Percentiles rank a stretch among this genome's conserved stretches.
phyloP scores from a whole-genome alignment of 2,888 invertebrate genomes.

The Ennomos fuscantarius region DNA sequence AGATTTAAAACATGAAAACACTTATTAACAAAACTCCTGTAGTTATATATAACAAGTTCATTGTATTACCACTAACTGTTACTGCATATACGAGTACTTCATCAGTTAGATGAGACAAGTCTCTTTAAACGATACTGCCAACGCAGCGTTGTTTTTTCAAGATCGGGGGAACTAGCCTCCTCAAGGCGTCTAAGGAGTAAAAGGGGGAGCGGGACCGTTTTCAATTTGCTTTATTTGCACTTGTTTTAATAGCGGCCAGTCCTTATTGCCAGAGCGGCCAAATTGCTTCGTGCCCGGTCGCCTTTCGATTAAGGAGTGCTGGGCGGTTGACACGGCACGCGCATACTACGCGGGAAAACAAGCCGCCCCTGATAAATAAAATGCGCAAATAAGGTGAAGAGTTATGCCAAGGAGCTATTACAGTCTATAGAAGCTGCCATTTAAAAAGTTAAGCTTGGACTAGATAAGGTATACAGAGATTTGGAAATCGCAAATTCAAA shows the following conservation, averaged over 20 bases:
- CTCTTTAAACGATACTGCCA: constrained; percentile 50
- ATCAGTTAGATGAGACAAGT: constrained; percentile 50
- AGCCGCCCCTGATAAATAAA: constrained; percentile 55
- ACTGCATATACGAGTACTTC: not conserved
- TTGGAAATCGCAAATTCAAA: not conserved
- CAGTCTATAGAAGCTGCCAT: not conserved
- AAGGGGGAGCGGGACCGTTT: constrained; percentile 62
- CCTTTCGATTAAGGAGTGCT: constrained; percentile 76
- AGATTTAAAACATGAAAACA: no score
- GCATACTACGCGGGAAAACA: constrained; percentile 67
- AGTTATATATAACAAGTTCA: not conserved
- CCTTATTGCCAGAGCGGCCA: constrained; percentile 80
- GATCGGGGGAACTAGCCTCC: constrained; percentile 57
- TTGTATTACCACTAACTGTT: not conserved
- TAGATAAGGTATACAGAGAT: no score
- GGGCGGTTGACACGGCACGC: constrained; percentile 18
- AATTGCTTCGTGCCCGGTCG: constrained; percentile 83
- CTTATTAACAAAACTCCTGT: not conserved
- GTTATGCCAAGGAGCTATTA: constrained; percentile 20
- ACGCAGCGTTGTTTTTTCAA: constrained; percentile 64
- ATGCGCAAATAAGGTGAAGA: constrained; percentile 35
- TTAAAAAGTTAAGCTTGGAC: not conserved
- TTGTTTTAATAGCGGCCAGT: constrained; percentile 83
- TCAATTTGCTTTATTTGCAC: constrained; percentile 84
- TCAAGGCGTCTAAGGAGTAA: constrained; percentile 42